phyloP scores from a whole-genome alignment of 1,140 invertebrate genomes.

The Aphelenchoides besseyi region DNA sequence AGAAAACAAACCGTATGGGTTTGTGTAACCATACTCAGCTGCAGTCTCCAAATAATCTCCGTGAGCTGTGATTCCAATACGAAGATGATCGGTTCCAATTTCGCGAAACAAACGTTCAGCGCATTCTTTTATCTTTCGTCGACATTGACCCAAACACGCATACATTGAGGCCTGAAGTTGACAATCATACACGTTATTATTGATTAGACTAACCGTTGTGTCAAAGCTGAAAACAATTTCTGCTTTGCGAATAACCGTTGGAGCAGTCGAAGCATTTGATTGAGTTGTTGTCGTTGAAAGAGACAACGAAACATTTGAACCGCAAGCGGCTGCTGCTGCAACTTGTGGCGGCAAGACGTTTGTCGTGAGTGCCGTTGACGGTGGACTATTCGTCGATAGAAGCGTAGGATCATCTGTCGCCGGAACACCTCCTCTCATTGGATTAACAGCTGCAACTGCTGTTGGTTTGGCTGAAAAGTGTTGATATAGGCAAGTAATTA shows the following conservation, averaged over 20 bases:
- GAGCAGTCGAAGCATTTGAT: too few species aligned
- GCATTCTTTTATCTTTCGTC: constrained; percentile 18
- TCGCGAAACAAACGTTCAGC: constrained; percentile 16
- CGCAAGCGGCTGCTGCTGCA: not conserved
- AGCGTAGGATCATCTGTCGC: not conserved
- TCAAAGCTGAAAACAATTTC: constrained; percentile 64
- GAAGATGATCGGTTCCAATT: constrained; percentile 17
- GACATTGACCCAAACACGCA: too few species aligned
- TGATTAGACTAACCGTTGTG: constrained; percentile 48
- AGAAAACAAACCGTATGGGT: constrained; percentile 6
- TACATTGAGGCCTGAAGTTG: not conserved
- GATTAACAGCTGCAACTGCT: not conserved
- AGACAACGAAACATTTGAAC: not conserved
- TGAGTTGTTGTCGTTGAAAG: constrained; percentile 47
- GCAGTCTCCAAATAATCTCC: constrained; percentile 6
- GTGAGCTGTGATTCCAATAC: constrained; percentile 20
- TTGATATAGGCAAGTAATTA: not conserved
- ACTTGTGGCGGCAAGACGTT: not conserved
- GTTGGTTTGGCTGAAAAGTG: not conserved
- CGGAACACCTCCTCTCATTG: not conserved
- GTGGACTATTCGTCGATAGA: not conserved
- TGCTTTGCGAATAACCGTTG: too few species aligned
- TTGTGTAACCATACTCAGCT: not conserved
- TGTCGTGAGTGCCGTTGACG: not conserved
- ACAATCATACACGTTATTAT: not conserved